A percentile compares a stretch with the other conserved stretches of the same genome.
Evolutionary conservation across 1,140 invertebrate genomes (phyloP).

Genomic region (Triops longicaudatus): DNA sequence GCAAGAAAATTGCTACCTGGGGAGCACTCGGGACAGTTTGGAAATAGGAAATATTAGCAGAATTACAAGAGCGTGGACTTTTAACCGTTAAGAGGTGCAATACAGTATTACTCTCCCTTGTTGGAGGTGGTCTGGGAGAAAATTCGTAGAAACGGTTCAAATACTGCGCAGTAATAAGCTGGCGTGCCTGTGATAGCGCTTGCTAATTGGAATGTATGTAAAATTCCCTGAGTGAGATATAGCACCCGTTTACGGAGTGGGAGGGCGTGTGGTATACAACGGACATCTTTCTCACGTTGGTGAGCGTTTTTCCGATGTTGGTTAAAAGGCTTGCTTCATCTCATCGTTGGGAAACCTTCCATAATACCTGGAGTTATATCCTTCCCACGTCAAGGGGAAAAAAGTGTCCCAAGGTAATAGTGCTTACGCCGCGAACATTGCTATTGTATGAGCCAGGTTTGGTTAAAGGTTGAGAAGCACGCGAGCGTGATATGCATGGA

Average conservation of each 20-base stretch:
- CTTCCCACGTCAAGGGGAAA: not conserved
- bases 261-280: too few species aligned
- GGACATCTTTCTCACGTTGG: too few species aligned
- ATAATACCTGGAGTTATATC: not conserved
- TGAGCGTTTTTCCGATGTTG: too few species aligned
- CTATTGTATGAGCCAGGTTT: not conserved
- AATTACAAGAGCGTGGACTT: not conserved
- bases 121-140: too few species aligned
- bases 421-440: not conserved
- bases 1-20: not conserved
- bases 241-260: too few species aligned
- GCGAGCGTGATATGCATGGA: slow-evolving; percentile 10
- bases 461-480: not conserved
- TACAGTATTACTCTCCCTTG: too few species aligned
- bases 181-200: too few species aligned
- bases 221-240: too few species aligned
- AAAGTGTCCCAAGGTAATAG: not conserved
- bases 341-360: not conserved
- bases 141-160: too few species aligned
- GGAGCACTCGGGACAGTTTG: not conserved
- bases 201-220: too few species aligned
- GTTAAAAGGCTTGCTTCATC: not conserved
- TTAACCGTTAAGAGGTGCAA: not conserved
- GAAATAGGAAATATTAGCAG: not conserved
- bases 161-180: too few species aligned